Percentiles rank a stretch among this genome's conserved stretches.
phyloP scores from a whole-genome alignment of 1,140 invertebrate genomes.

The Monomorium pharaonis region DNA sequence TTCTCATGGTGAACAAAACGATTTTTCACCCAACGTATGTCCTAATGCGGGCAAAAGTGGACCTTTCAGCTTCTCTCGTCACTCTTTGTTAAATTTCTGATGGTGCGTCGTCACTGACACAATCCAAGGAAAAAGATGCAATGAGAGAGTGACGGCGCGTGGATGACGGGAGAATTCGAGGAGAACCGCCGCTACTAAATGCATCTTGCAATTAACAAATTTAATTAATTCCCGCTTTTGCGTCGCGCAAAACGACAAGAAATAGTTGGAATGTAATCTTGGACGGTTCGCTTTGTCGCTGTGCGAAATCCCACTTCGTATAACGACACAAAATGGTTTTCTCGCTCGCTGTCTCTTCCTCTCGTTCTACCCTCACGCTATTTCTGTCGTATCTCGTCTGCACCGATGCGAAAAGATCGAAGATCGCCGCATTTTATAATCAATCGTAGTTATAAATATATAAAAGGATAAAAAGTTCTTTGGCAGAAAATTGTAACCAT shows the following conservation, averaged over 20 bases:
- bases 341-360: constrained; percentile 9
- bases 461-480: not conserved
- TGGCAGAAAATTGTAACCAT: not conserved
- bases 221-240: constrained; percentile 83
- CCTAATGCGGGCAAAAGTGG: constrained; percentile 35
- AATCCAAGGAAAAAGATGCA: constrained; percentile 39
- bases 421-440: constrained; percentile 51
- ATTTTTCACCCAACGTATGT: not conserved
- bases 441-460: constrained; percentile 44
- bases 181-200: constrained; percentile 73
- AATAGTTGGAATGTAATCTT: constrained; percentile 80
- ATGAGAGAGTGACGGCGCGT: constrained; percentile 16
- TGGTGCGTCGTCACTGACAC: constrained; percentile 12
- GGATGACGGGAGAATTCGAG: constrained; percentile 47
- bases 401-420: constrained; percentile 25
- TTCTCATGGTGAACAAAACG: not conserved
- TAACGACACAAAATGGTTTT: constrained; percentile 63
- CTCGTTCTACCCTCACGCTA: constrained; percentile 47
- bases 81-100: constrained; percentile 61
- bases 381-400: constrained; percentile 37
- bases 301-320: constrained; percentile 70
- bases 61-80: constrained; percentile 40
- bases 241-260: constrained; percentile 75
- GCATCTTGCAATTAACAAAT: constrained; percentile 83
- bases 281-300: constrained; percentile 69